Evolutionary conservation across 30 jellyfish, hydroid and myxozoan genomes (phyloP).

Genomic region (Sanderia malayensis): DNA sequence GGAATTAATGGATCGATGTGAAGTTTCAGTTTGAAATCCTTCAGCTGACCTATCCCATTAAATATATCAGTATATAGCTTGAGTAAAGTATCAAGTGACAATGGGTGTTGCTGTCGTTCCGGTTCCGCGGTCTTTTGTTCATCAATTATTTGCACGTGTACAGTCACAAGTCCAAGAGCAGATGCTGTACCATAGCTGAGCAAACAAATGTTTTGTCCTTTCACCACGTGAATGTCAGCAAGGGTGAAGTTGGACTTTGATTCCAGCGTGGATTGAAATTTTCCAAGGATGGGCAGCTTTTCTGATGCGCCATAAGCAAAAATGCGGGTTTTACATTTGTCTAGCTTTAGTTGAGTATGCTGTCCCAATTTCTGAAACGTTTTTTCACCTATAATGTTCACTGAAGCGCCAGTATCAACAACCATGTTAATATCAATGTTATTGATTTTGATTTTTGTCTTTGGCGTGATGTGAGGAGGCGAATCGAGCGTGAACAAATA

Average conservation of each 20-base stretch:
- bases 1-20: neutral
- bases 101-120: too few species aligned
- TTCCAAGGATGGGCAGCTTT: neutral
- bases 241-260: neutral
- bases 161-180: neutral
- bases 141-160: neutral
- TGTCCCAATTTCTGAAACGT: too few species aligned
- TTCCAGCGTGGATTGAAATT: neutral
- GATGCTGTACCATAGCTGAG: slow-evolving; percentile 1
- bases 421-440: neutral
- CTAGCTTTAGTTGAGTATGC: too few species aligned
- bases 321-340: too few species aligned
- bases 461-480: too few species aligned
- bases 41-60: neutral
- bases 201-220: neutral
- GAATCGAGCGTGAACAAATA: too few species aligned
- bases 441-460: neutral
- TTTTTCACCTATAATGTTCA: neutral
- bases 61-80: neutral
- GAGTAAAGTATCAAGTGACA: too few species aligned
- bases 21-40: neutral
- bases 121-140: too few species aligned
- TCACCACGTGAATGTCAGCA: neutral
- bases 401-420: slow-evolving; percentile 2
- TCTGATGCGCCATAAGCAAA: neutral